A percentile compares a stretch with the other conserved stretches of the same genome.
Evolutionary conservation across 2,797 vertebrate genomes (phyloP).

Genomic region (Balearica regulorum): DNA sequence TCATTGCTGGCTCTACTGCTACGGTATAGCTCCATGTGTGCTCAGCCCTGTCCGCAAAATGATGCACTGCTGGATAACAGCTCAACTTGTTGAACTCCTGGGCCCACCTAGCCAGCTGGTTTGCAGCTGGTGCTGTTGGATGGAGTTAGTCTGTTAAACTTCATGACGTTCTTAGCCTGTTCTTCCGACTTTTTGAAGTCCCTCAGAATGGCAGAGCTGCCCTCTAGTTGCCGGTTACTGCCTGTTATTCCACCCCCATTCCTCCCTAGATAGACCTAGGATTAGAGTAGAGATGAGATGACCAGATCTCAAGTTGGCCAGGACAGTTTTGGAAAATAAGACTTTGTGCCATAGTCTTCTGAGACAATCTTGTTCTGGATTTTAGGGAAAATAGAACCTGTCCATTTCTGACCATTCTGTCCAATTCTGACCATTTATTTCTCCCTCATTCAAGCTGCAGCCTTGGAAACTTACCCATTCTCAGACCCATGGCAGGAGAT

Average conservation of each 20-base stretch:
- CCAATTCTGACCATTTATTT: neutral
- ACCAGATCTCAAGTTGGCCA: neutral
- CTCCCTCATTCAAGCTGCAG: neutral
- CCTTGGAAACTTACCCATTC: neutral
- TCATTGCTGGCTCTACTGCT: neutral
- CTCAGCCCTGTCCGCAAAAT: neutral
- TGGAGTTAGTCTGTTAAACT: neutral
- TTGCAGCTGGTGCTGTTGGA: neutral
- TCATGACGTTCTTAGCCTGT: neutral
- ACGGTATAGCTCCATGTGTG: rapidly evolving
- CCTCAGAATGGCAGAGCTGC: neutral
- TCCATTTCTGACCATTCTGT: neutral
- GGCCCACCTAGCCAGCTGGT: neutral
- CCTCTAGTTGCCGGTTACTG: neutral
- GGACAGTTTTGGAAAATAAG: neutral
- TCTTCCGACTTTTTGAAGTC: neutral
- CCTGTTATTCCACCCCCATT: neutral
- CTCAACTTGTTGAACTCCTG: neutral
- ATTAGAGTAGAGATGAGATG: neutral
- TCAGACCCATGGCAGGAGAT: neutral
- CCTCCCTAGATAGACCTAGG: neutral
- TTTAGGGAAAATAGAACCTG: neutral
- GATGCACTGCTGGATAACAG: neutral
- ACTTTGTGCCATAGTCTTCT: neutral
- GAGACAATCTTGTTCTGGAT: neutral